A percentile compares a stretch with the other conserved stretches of the same genome.
Conservation (phyloP, 2,797 vertebrate species). For the Crenichthys baileyi region DNA sequence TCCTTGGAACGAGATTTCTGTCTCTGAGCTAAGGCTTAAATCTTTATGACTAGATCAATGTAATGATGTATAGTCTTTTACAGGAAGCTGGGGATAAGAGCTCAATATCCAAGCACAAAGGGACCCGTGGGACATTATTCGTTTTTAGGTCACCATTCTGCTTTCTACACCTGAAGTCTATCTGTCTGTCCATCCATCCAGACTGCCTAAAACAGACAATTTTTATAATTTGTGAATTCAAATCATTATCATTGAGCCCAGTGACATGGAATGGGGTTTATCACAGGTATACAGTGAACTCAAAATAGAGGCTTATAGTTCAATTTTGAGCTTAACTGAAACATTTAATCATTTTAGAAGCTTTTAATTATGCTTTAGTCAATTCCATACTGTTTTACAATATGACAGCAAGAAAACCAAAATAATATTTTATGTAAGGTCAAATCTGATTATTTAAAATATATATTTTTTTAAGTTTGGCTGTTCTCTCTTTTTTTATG, state of each 20-base stretch:
- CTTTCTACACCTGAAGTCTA: slow-evolving; percentile 17
- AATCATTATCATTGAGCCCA: background rate
- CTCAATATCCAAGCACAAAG: slow-evolving; percentile 71
- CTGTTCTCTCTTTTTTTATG: no score
- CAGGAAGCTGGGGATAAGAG: slow-evolving; percentile 56
- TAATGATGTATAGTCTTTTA: slow-evolving; percentile 74
- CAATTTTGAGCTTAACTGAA: no score
- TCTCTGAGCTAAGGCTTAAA: slow-evolving; percentile 62
- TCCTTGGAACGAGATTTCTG: slow-evolving; percentile 73
- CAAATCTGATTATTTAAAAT: no score
- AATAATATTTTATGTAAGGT: no score
- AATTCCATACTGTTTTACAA: no score
- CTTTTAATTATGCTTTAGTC: no score
- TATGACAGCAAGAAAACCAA: no score
- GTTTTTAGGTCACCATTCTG: slow-evolving; percentile 48
- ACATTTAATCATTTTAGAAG: no score
- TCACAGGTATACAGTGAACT: no score
- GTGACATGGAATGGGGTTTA: no score
- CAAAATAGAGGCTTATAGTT: no score
- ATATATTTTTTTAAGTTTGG: no score
- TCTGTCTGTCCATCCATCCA: background rate
- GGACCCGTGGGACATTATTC: slow-evolving; percentile 49
- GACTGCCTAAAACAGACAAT: background rate
- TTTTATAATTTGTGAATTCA: background rate
- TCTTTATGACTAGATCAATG: slow-evolving; percentile 72